A percentile compares a stretch with the other conserved stretches of the same genome.
Conservation (phyloP, 2,797 vertebrate genomes). For the Lophius americanus region DNA sequence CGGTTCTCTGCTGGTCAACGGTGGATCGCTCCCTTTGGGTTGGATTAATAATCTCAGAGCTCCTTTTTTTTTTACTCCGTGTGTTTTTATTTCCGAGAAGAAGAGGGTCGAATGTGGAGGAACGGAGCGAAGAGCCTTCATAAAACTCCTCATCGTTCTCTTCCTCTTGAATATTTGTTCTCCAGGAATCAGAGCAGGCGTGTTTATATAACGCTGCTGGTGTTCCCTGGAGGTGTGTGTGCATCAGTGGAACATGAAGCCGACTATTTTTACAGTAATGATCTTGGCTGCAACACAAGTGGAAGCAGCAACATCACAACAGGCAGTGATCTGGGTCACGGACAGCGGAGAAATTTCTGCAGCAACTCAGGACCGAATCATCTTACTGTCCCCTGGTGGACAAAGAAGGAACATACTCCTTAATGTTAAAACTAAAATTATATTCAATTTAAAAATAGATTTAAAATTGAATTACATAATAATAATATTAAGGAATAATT, state of each 20-base stretch:
- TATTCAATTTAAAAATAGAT: no score
- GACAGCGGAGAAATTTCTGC: constrained; percentile 5
- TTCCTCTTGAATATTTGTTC: constrained; percentile 37
- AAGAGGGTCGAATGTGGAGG: constrained; percentile 36
- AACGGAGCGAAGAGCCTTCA: constrained; percentile 21
- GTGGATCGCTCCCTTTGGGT: no score
- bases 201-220: constrained; percentile 50
- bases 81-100: constrained; percentile 31
- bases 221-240: constrained; percentile 21
- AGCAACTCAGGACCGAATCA: not conserved
- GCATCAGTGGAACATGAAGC: constrained; percentile 7
- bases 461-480: no score
- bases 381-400: constrained; percentile 51
- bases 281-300: constrained; percentile 9
- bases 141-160: constrained; percentile 28
- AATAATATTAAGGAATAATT: no score
- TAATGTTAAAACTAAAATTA: no score
- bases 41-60: no score
- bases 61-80: no score
- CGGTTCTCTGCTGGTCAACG: no score
- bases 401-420: not conserved
- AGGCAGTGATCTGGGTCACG: constrained; percentile 55
- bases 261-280: constrained; percentile 9
- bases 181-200: constrained; percentile 45
- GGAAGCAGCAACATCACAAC: constrained; percentile 4